These are phyloP conservation scores for Rhamnusium bicolor DNA, from an alignment of 2,888 invertebrate genomes.

Conservation along the genomic window DNA sequence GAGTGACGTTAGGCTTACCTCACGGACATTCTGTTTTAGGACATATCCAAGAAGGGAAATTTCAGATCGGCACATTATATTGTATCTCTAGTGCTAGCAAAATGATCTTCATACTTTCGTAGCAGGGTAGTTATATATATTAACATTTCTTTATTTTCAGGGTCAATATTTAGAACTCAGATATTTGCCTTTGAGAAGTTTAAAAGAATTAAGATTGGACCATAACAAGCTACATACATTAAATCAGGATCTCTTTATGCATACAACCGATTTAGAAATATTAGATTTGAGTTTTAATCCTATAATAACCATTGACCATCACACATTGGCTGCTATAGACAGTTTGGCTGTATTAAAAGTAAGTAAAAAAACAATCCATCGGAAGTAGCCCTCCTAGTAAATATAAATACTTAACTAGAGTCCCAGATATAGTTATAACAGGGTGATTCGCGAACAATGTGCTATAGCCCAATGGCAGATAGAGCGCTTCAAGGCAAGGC, in stretches of 20 bases:
- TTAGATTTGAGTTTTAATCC: conserved; percentile 85
- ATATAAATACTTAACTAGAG: too few species aligned
- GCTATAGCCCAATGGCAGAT: too few species aligned
- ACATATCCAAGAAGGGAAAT: too few species aligned
- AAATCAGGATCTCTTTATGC: conserved; percentile 83
- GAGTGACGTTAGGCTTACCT: too few species aligned
- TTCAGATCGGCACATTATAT: too few species aligned
- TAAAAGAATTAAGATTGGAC: conserved; percentile 78
- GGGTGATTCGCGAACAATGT: too few species aligned
- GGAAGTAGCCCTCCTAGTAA: too few species aligned
- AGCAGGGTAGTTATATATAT: conserved; percentile 38
- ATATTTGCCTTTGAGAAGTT: conserved; percentile 75
- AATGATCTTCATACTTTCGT: neutral
- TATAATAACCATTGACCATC: conserved; percentile 77
- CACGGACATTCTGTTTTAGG: too few species aligned
- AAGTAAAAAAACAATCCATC: conserved; percentile 43
- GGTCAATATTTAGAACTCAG: conserved; percentile 75
- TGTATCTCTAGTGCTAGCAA: too few species aligned
- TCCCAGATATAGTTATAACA: too few species aligned
- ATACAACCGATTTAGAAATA: conserved; percentile 77
- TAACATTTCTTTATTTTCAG: conserved; percentile 68
- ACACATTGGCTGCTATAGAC: conserved; percentile 78
- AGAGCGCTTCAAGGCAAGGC: too few species aligned
- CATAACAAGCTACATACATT: conserved; percentile 82
- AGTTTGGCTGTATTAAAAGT: conserved; percentile 79